These are phyloP conservation scores for Acinonyx jubatus DNA, from an alignment of 2,113 vertebrate genomes.

Conservation along the genomic window DNA sequence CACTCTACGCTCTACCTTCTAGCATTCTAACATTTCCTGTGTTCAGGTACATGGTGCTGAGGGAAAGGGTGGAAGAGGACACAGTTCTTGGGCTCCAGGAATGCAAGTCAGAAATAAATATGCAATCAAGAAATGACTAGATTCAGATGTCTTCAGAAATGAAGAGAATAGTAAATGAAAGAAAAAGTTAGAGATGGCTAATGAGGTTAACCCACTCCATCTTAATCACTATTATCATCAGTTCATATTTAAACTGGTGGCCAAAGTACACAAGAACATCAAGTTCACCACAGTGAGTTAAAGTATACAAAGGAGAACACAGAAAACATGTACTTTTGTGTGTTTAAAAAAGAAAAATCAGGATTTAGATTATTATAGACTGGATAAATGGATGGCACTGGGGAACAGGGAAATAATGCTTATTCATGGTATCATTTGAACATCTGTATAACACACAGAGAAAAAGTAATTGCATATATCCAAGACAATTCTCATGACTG, in stretches of 20 bases:
- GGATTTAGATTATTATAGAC: constrained; percentile 31
- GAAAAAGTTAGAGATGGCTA: background rate
- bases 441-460: background rate
- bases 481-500: constrained; percentile 57
- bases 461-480: constrained; percentile 48
- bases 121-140: background rate
- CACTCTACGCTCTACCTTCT: background rate
- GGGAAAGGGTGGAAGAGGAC: background rate
- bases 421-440: background rate
- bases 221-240: background rate
- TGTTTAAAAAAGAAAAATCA: background rate
- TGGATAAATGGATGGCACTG: background rate
- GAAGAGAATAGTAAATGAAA: background rate
- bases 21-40: background rate
- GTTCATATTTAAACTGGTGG: background rate
- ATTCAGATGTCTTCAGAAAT: background rate
- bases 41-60: background rate
- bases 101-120: background rate
- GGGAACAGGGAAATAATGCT: background rate
- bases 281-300: background rate
- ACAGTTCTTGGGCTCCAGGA: background rate
- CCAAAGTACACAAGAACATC: background rate
- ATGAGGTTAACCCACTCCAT: background rate
- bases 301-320: background rate
- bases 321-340: background rate